phyloP scores from a whole-genome alignment of 2,888 invertebrate species.

The Callinectes sapidus region DNA sequence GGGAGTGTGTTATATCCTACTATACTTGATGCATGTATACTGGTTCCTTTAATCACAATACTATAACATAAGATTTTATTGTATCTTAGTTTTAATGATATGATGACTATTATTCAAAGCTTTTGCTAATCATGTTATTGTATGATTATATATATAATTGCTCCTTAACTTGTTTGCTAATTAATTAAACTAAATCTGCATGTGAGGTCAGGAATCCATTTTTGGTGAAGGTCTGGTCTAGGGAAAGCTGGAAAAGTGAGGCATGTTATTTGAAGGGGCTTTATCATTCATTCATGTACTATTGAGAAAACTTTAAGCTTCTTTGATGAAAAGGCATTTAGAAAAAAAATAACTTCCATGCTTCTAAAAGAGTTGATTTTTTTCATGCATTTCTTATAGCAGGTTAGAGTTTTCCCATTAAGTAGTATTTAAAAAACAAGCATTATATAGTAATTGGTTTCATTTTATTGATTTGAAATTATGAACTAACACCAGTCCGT shows the following conservation, averaged over 20 bases:
- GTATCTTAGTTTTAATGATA: not conserved
- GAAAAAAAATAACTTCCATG: too few relatives aligned
- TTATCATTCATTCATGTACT: not conserved
- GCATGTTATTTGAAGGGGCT: not conserved
- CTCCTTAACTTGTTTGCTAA: not conserved
- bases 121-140: not conserved
- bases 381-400: too few relatives aligned
- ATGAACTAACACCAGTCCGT: not conserved
- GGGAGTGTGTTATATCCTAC: not conserved
- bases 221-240: not conserved
- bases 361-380: too few relatives aligned
- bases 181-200: not conserved
- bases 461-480: not conserved
- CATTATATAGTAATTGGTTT: not conserved
- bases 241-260: not conserved
- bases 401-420: too few relatives aligned
- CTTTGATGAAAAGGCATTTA: too few relatives aligned
- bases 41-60: not conserved
- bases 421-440: too few relatives aligned
- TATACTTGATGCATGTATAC: not conserved
- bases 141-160: not conserved
- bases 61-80: not conserved
- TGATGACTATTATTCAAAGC: not conserved
- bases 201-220: not conserved
- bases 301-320: too few relatives aligned